Conservation (phyloP, 2,888 invertebrate genomes). For the Ormyrus labotus region DNA sequence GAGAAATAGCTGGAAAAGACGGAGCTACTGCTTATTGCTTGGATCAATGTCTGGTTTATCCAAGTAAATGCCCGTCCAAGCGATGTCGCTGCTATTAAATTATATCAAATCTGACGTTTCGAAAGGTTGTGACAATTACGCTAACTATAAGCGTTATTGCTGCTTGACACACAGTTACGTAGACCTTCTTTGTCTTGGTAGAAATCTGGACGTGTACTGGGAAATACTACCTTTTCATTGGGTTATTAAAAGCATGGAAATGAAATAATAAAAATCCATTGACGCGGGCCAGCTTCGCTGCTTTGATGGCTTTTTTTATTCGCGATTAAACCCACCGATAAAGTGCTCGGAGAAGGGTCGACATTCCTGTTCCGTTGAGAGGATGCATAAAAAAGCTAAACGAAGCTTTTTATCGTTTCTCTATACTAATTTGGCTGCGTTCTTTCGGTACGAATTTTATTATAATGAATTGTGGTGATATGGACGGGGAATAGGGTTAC, state of each 20-base stretch:
- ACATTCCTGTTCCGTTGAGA: no score
- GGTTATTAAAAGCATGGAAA: no score
- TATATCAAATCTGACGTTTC: neutral
- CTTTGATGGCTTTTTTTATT: constrained; percentile 22
- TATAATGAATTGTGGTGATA: no score
- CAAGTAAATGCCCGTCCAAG: constrained; percentile 82
- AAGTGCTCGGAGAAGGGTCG: neutral
- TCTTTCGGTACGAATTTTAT: no score
- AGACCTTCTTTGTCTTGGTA: no score
- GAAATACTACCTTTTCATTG: no score
- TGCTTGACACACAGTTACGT: no score
- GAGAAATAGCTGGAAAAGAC: constrained; percentile 83
- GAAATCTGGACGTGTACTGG: no score
- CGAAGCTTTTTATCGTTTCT: no score
- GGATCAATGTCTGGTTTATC: constrained; percentile 90
- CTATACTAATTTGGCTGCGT: no score
- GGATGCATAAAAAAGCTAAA: no score
- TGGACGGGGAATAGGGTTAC: no score
- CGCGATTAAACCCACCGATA: constrained; percentile 8
- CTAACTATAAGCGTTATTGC: neutral
- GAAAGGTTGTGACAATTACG: neutral
- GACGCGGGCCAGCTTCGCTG: neutral
- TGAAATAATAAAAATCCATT: constrained; percentile 14
- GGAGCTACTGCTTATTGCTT: constrained; percentile 91
- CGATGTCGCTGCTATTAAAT: constrained; percentile 83